Evolutionary conservation across 2,888 invertebrate species (phyloP).

Genomic region (Brenthis daphne): DNA sequence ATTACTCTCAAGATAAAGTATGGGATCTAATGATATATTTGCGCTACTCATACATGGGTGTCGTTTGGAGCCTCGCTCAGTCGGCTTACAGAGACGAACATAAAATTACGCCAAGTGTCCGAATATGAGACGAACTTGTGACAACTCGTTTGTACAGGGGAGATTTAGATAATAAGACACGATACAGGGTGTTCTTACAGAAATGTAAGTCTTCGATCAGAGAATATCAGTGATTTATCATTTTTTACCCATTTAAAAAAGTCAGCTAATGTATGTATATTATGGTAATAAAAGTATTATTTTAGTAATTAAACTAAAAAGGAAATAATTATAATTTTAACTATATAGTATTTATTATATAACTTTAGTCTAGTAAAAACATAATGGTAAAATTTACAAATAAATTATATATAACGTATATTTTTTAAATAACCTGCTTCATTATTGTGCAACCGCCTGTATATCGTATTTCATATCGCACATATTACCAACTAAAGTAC

Average conservation of each 20-base stretch:
- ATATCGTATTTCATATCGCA: constrained; percentile 61
- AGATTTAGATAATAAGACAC: constrained; percentile 54
- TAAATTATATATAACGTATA: background rate
- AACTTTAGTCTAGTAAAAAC: too few species aligned
- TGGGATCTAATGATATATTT: constrained; percentile 23
- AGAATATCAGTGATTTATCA: too few species aligned
- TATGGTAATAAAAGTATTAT: too few species aligned
- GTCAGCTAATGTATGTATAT: too few species aligned
- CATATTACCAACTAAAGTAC: constrained; percentile 63
- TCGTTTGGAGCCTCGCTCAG: constrained; percentile 22
- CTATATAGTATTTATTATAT: too few species aligned
- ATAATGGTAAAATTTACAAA: background rate
- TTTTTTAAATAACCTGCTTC: background rate
- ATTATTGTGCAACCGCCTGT: constrained; percentile 46
- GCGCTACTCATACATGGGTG: constrained; percentile 25
- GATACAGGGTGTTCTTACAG: constrained; percentile 39
- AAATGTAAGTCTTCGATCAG: background rate
- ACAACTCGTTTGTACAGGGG: constrained; percentile 59
- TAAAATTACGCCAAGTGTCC: constrained; percentile 63
- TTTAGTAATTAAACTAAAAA: too few species aligned
- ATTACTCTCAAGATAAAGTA: background rate
- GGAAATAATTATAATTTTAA: too few species aligned
- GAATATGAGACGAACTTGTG: constrained; percentile 53
- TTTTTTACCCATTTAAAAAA: too few species aligned
- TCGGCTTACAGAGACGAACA: constrained; percentile 52